Evolutionary conservation across 1,140 invertebrate species (phyloP).

Genomic region (Fragariocoptes setiger): DNA sequence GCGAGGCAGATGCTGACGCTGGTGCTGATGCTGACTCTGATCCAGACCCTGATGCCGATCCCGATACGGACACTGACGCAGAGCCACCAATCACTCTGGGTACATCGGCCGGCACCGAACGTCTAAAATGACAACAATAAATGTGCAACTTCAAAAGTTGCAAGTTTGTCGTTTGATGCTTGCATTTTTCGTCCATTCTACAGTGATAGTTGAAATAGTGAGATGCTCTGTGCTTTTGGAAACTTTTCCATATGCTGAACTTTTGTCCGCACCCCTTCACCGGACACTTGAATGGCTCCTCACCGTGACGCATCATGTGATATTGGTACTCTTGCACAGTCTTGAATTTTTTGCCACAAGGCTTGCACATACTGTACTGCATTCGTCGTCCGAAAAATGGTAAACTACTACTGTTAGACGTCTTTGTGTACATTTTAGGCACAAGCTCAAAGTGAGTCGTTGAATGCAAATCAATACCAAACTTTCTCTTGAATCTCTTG

Average conservation of each 20-base stretch:
- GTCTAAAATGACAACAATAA: neutral
- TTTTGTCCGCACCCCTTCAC: slow-evolving; percentile 62
- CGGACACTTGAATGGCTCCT: slow-evolving; percentile 53
- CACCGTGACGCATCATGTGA: neutral
- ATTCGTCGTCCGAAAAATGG: neutral
- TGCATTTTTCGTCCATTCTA: neutral
- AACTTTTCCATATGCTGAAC: slow-evolving; percentile 23
- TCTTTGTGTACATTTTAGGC: neutral
- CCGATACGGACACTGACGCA: no score
- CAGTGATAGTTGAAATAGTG: neutral
- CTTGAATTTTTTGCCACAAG: neutral
- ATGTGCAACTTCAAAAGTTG: neutral
- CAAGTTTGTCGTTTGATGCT: neutral
- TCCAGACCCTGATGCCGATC: no score
- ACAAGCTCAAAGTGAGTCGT: neutral
- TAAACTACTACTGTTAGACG: neutral
- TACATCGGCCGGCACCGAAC: neutral
- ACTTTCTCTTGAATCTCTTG: neutral
- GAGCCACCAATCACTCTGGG: no score
- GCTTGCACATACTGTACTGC: neutral
- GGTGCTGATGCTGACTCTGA: no score
- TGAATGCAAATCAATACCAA: neutral
- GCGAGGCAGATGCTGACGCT: no score
- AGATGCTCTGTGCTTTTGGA: neutral
- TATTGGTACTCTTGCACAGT: neutral